phyloP scores from a whole-genome alignment of 2,888 invertebrate species.

The Anagyrus pseudococci region DNA sequence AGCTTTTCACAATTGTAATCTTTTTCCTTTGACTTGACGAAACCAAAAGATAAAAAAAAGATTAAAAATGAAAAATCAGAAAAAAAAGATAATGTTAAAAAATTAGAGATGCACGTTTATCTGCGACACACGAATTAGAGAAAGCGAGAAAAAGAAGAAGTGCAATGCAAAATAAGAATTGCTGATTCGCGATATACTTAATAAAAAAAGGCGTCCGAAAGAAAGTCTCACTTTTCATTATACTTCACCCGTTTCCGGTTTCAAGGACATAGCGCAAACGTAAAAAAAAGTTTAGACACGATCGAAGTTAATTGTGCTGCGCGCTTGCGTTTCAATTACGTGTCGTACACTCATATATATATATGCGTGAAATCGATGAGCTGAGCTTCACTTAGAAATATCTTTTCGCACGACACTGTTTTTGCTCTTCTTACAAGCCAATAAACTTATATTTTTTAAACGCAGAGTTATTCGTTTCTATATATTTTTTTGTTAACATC shows the following conservation, averaged over 20 bases:
- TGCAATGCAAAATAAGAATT: constrained; percentile 10
- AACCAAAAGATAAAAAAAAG: not conserved
- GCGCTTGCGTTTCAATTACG: constrained; percentile 21
- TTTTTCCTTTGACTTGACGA: constrained; percentile 10
- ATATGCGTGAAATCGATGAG: constrained; percentile 28
- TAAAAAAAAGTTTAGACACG: constrained; percentile 17
- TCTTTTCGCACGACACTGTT: not conserved
- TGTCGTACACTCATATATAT: constrained; percentile 7
- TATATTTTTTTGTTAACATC: not conserved
- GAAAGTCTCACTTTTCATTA: constrained; percentile 33
- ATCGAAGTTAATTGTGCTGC: constrained; percentile 23
- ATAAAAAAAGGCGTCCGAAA: constrained; percentile 8
- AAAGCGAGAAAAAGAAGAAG: not conserved
- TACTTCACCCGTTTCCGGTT: constrained; percentile 53
- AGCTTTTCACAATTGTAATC: constrained; percentile 7
- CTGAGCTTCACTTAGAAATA: constrained; percentile 13
- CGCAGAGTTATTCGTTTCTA: not conserved
- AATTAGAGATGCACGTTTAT: constrained; percentile 9
- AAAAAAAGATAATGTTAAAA: not conserved
- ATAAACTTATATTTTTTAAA: not conserved
- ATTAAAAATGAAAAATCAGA: constrained; percentile 5
- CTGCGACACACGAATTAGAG: constrained; percentile 23
- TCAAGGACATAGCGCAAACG: constrained; percentile 45
- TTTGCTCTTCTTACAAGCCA: too few relatives aligned
- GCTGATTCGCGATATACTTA: not conserved